Evolutionary conservation across 1,140 invertebrate genomes (phyloP).

Genomic region (Gerris buenoi): DNA sequence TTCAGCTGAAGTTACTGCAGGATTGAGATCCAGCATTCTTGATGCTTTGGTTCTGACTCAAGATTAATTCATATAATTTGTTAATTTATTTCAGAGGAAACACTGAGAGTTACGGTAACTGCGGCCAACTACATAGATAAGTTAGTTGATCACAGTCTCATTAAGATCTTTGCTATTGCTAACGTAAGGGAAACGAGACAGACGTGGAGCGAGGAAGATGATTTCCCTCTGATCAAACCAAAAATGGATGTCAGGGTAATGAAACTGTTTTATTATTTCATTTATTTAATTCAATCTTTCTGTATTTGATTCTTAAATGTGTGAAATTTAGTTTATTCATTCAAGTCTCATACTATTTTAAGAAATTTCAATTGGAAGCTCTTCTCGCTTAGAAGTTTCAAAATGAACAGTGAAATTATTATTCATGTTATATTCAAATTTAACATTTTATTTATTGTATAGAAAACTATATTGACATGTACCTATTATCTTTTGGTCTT

Average conservation of each 20-base stretch:
- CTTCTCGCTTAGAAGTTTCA: too few relatives aligned
- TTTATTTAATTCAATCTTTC: too few relatives aligned
- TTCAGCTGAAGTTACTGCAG: too few relatives aligned
- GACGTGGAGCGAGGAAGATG: slow-evolving; percentile 52
- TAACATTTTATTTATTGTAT: too few relatives aligned
- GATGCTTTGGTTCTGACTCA: neutral
- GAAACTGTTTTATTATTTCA: neutral
- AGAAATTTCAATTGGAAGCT: too few relatives aligned
- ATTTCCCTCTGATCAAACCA: slow-evolving; percentile 48
- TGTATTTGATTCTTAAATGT: too few relatives aligned
- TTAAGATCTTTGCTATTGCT: slow-evolving; percentile 50
- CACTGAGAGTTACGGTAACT: slow-evolving; percentile 10
- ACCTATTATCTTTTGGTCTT: too few relatives aligned
- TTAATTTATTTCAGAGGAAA: slow-evolving; percentile 14
- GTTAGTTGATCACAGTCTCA: slow-evolving; percentile 48
- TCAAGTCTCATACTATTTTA: too few relatives aligned
- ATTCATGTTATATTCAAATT: too few relatives aligned
- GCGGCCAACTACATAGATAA: slow-evolving; percentile 30
- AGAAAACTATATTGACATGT: too few relatives aligned
- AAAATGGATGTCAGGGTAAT: slow-evolving; percentile 36
- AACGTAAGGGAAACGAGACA: slow-evolving; percentile 50
- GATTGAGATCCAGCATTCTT: neutral
- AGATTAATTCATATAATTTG: neutral
- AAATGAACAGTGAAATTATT: too few relatives aligned
- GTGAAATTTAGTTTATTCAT: too few relatives aligned